Conservation (phyloP, 2,113 vertebrate species). For the Gasterosteus aculeatus region DNA sequence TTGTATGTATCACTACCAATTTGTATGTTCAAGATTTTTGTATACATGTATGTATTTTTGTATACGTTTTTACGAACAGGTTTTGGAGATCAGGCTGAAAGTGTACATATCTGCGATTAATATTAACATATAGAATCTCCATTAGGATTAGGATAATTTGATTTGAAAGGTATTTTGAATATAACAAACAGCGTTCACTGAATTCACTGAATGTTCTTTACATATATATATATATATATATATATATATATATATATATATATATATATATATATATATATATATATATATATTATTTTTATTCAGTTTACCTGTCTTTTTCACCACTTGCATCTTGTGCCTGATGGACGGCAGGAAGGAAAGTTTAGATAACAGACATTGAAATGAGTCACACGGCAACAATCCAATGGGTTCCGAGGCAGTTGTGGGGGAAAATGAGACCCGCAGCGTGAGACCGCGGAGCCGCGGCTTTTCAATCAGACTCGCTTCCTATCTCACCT, state of each 20-base stretch:
- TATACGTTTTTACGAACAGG: no score
- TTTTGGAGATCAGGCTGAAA: no score
- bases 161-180: not conserved
- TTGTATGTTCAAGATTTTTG: no score
- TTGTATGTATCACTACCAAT: no score
- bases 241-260: not conserved
- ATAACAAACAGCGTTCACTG: not conserved
- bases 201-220: not conserved
- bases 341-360: not conserved
- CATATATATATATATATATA: not conserved
- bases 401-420: conserved; percentile 55
- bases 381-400: conserved; percentile 62
- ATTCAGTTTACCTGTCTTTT: not conserved
- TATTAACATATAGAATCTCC: not conserved
- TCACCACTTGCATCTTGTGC: not conserved
- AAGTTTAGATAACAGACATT: conserved; percentile 42
- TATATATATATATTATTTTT: not conserved
- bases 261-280: not conserved
- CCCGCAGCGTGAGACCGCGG: conserved; percentile 55
- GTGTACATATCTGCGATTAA: not conserved
- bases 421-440: conserved; percentile 62
- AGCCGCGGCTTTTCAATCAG: conserved; percentile 68
- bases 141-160: not conserved
- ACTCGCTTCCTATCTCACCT: conserved; percentile 59
- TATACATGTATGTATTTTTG: no score